Evolutionary conservation across 2,113 vertebrate species (phyloP).

Genomic region (Phaethon lepturus): DNA sequence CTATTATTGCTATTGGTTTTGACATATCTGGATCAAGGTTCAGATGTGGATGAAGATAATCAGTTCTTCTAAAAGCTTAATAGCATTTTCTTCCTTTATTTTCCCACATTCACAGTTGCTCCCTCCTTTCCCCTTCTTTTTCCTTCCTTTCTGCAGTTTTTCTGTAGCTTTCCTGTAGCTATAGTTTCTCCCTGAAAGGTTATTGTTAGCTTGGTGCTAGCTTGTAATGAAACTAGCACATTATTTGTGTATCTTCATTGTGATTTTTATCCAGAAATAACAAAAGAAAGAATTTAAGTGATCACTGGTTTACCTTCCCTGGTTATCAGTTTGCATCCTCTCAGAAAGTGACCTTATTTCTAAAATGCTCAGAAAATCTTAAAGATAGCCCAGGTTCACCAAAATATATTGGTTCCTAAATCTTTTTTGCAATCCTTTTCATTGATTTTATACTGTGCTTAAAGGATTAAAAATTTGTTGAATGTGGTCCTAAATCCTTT

Average conservation of each 20-base stretch:
- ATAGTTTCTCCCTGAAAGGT: background rate
- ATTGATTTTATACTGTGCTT: background rate
- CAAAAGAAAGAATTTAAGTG: background rate
- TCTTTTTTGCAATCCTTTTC: background rate
- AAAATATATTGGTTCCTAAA: background rate
- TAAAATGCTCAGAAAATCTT: background rate
- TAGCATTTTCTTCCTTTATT: background rate
- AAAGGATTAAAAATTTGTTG: background rate
- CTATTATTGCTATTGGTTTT: background rate
- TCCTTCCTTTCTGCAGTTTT: background rate
- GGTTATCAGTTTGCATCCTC: background rate
- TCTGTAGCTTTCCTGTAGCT: background rate
- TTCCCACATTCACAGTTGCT: background rate
- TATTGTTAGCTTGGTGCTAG: background rate
- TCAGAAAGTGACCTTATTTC: background rate
- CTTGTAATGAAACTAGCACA: background rate
- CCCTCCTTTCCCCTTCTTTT: background rate
- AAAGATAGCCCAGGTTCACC: background rate
- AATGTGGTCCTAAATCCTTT: background rate
- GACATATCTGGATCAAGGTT: background rate
- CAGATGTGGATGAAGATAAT: background rate
- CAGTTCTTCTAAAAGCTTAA: background rate
- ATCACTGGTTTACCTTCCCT: background rate
- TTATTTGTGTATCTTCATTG: background rate
- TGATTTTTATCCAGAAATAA: background rate